These are phyloP conservation scores for Euplexia lucipara DNA, from an alignment of 2,888 invertebrate species.

Conservation along the genomic window DNA sequence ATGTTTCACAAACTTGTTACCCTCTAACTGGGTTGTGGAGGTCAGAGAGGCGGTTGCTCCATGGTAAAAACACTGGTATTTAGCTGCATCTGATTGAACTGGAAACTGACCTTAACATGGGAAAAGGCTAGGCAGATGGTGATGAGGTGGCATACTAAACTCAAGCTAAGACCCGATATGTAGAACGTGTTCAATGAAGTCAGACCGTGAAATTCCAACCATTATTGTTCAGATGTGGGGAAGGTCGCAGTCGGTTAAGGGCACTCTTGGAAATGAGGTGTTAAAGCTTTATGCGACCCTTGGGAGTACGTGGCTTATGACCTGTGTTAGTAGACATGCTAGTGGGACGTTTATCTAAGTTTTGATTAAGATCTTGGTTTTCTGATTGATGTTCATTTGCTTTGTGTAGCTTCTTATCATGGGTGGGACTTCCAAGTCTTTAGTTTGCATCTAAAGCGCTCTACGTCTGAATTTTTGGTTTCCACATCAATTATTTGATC, in stretches of 20 bases:
- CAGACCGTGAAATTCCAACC: slow-evolving; percentile 32
- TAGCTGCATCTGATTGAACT: too few species aligned
- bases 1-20: too few species aligned
- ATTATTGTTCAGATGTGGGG: neutral
- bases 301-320: slow-evolving; percentile 30
- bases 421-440: too few species aligned
- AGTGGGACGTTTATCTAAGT: slow-evolving; percentile 8
- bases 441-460: too few species aligned
- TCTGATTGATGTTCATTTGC: neutral
- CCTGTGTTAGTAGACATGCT: neutral
- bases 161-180: neutral
- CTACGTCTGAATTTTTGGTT: too few species aligned
- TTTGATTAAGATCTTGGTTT: slow-evolving; percentile 2
- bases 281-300: slow-evolving; percentile 40
- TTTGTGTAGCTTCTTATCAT: neutral
- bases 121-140: too few species aligned
- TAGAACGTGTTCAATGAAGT: slow-evolving; percentile 18
- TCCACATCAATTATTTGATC: too few species aligned
- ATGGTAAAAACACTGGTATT: too few species aligned
- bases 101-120: too few species aligned
- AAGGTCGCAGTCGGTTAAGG: slow-evolving; percentile 3
- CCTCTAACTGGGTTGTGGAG: too few species aligned
- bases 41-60: too few species aligned
- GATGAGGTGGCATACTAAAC: slow-evolving; percentile 5
- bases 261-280: slow-evolving; percentile 57